Base-by-base conservation (phyloP, 2,888 invertebrate species). In the Ectemnius cavifrons region DNA sequence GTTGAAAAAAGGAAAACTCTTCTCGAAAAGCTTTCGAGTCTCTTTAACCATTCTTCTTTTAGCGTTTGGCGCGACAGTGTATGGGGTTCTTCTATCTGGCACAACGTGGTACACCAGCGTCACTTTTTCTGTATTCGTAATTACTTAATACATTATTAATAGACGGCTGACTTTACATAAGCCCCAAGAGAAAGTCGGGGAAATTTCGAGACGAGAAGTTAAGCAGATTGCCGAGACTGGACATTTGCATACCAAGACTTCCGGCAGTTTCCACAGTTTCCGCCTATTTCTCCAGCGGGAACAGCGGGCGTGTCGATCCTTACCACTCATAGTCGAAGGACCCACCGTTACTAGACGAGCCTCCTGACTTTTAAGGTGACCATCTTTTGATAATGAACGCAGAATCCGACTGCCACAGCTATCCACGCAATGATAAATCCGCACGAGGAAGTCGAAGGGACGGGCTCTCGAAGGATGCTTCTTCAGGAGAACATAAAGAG, bases 91-190 rank as follows among this genome's bases (percentile, higher is more conserved):
- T 37, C 8, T 37, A 37, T 37, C 37, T 37, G 37, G 8, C 37
- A 37, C 8, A 37, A 6, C 1, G 11, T 37, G 37, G 37, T 37
- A 37, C 37, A 37, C 59, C 76, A 71, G 71, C 79, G 63, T 82
- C 77, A 78, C 82, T 83, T 84, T 81, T 74, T 73, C 81, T 73
- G 81, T 85, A 87, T 88, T 86, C 84, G 84, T 88, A 88, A 88
- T 89, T 89, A 87, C 87, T 88, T 88, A 84, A 89, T 89, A 87
- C 89, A 89, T 89, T 89, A 89, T 89, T 89, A 89, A 89, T 89
- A 87, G 88, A 87, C 82, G 85, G 84, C 79, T 83, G 85, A 85
- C 87, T 87, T 87, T 87, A 87, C 89, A 87, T 89, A 87, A 89
- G 88, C 87, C 85, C 76, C 79, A 79, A 67, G 67, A 63, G 79